Evolutionary conservation across 2,888 invertebrate species (phyloP), one percentile per base, ranked within the genome.

Genomic region (Saturnia pavonia): DNA sequence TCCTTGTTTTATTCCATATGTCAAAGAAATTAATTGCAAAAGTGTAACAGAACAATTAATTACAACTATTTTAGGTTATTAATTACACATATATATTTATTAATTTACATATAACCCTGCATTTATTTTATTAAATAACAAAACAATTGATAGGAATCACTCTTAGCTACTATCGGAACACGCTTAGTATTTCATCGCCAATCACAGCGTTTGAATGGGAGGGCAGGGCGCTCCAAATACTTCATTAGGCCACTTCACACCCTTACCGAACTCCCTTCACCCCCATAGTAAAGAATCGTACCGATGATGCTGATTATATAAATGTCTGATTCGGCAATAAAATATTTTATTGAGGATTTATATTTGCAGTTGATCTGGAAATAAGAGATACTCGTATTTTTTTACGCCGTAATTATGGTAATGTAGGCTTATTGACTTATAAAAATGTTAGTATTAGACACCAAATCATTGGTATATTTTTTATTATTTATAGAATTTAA

Each of bases 131-230:
- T 27, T 60, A 60, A 60, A 60, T 14, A 60, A 54, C 22, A 54
- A 60, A 27, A 60, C 57, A 60, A 60, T 76, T 75, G 74, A 69
- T 67, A 74, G 16, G 54, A 76, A 78, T 79, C 79, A 77, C 76
- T 70, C 74, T 72, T 72, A 80, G 76, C 77, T 74, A 81, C 81
- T 80, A 78, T 73, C 78, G 77, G 76, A 70, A 74, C 76, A 67
- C 78, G 81, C 80, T 88, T 84, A 85, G 87, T 83, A 86, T 87
- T 86, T 85, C 80, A 84, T 86, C 84, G 84, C 81, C 82, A 87
- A 86, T 87, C 86, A 85, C 78, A 74, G 69, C 78, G 71, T 72
- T 77, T 77, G 77, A 71, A 72, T 69, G 54, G 60, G 74, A 75
- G 76, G 75, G 76, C 74, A 11, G 48, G 19, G 6, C 27, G 80